Conservation (phyloP, 2,888 invertebrate species). For the Tenthredo mesomela region DNA sequence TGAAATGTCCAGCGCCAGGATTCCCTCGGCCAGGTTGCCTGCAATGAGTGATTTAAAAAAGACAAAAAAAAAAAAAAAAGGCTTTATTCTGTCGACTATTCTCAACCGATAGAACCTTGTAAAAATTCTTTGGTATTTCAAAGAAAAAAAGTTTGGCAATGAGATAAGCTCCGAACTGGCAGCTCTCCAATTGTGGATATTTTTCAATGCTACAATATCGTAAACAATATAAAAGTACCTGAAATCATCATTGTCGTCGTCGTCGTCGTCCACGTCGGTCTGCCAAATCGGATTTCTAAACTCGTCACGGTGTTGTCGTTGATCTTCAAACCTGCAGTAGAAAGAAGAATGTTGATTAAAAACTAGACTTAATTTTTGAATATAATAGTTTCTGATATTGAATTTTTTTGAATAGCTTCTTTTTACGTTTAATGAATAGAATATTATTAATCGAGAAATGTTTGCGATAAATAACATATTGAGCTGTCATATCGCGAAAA, state of each 20-base stretch:
- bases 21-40: slow-evolving; percentile 25
- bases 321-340: slow-evolving; percentile 54
- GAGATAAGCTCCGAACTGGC: background rate
- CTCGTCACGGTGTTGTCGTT: slow-evolving; percentile 61
- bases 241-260: slow-evolving; percentile 69
- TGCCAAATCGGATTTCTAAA: slow-evolving; percentile 75
- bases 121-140: background rate
- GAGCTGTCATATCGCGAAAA: background rate
- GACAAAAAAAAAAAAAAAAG: too few relatives aligned
- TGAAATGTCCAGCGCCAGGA: slow-evolving; percentile 71
- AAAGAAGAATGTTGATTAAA: background rate
- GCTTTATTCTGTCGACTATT: background rate
- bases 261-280: slow-evolving; percentile 71
- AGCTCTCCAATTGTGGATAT: background rate
- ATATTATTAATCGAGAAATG: background rate
- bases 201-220: background rate
- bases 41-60: background rate
- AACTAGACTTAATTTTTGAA: too few relatives aligned
- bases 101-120: background rate
- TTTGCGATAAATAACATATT: background rate
- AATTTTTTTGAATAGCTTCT: background rate
- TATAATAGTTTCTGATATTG: background rate
- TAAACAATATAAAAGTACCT: slow-evolving; percentile 63
- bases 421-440: background rate
- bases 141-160: background rate